Base-by-base conservation (phyloP, 1,140 invertebrate species). In the Spodoptera litura region DNA sequence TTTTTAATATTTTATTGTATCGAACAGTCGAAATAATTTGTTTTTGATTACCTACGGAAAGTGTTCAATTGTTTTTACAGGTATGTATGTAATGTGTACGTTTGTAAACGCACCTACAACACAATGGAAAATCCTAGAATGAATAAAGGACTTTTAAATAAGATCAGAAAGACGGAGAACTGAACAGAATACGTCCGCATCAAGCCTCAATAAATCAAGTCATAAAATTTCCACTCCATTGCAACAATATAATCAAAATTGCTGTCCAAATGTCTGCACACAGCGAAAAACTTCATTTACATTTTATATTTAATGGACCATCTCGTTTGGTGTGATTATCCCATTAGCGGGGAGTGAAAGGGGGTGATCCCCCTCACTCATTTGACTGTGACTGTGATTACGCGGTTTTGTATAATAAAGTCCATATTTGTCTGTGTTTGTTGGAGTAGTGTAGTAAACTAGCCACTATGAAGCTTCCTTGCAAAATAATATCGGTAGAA, bases 261-360 rank as follows among this genome's bases (percentile, higher is more conserved):
- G 0, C 58, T 13, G 20, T 31, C 58, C 20, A 15, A 64, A 64
- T 64, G 61, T 44, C 10, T 49, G 35, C 35, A 44, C 44, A 64
- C 61, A 20, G 35, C 15, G 0, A 72, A 72, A 72, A 38, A 72
- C 68, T 72, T 72, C 12, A 56, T 72, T 56, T 72, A 31, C 66
- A 70, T 70, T 70, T 53, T 53, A 38, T 56, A 38, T 20, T 20
- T 56, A 72, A 72, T 72, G 52, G n/a, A 44, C 13, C 27, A 13
- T 72, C 53, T 53, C 53, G 53, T 72, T 56, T 56, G 55, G 52
- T 56, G 68, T 72, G 68, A 72, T 72, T 72, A 72, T 72, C 68
- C 53, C 68, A 72, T 72, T 72, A 72, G 44, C 38, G 25, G 61
- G 12, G 35, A 35, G 35, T 64, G 61, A 35, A 12, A 27, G 49